Base-by-base conservation (phyloP, 2,797 vertebrate genomes). In the Eupleurogrammus muticus region DNA sequence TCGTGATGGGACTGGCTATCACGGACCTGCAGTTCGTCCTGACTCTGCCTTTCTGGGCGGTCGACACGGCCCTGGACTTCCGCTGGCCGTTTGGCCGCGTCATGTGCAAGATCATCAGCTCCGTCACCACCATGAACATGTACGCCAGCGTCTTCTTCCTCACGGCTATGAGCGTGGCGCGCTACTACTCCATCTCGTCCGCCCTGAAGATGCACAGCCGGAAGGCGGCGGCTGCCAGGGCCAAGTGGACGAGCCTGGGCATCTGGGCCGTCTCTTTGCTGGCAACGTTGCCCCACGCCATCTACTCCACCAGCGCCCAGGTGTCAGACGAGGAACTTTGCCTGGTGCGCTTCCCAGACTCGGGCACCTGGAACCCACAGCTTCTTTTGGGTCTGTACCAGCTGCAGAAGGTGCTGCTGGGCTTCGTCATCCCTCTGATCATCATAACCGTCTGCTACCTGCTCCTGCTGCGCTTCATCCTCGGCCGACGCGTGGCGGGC, bases 101-200 rank as follows among this genome's bases (percentile, higher is more conserved):
- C 46, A 92, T 94, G 94, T 94, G 94, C 73, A 95, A 95, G 82
- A 91, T 94, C 40, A 79, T 95, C 71, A 94, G 93, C 71, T 93
- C 92, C 0, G 92, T 94, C 73, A 93, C 93, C n/a, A 92, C 90
- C 66, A 94, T 96, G 94, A 95, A 94, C 82, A 94, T 94, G 94
- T 95, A 94, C 1, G 93, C 94, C 77, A 93, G 94, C 2, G 93
- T 93, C 0, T 95, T 90, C 86, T 94, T 95, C 85, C 92, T 95
- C 58, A 91, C 94, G 0, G 92, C 92, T 1, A 93, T 94, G 95
- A 95, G 93, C 16, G 81, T 94, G 80, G 92, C 91, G 0, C 89
- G 93, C 34, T 95, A 94, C 70, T 93, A 93, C 89, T 86, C 93
- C 1, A 92, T 95, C 40, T 89, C 91, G 17, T 87, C 92, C 0